Evolutionary conservation across 1,140 invertebrate species (phyloP), one percentile per base, ranked within the genome.

Genomic region (Tribolium castaneum): DNA sequence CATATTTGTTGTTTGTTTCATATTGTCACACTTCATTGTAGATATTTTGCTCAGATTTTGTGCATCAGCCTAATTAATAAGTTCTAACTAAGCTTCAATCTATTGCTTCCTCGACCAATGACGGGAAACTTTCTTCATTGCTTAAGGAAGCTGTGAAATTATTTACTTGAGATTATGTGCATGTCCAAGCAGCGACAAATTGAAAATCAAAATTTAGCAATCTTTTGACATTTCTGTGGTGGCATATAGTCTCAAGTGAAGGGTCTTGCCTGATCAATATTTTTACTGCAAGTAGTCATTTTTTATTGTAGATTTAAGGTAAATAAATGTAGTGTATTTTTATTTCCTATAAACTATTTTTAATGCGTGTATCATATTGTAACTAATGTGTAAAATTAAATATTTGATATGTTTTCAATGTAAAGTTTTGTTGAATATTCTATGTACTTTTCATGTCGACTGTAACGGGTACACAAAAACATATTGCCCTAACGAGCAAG

Each of bases 1-100:
- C 81, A 82, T 78, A 52, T 52, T 76, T 52, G 34, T 80, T 76
- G 70, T 62, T 79, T 50, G 30, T 66, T 66, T 66, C 59, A 25
- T 35, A 12, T 13, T 62, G 56, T 62, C 56, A 54, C 52, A 13
- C 52, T 66, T 66, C 30, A 39, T 66, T 66, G 30, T 35, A 66
- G 25, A 34, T 25, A 25, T 70, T 50, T 76, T 75, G 22, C 16
- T 71, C 50, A 34, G 30, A 66, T 50, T 74, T 19, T 14, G 71
- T 78, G 39, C 12, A 35, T 66, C 1, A 45, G 39, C 6, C 34
- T 66, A 66, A n/a, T 66, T 39, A 66, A 39, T 35, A 19, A 59
- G 19, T 59, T 25, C 10, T 22, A 25, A 22, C 10, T 22, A 25
- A 22, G 19, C 19, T 10, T n/a, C 22, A 25, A 30, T 22, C 7